Base-by-base conservation (phyloP, 2,797 vertebrate species). In the Erithacus rubecula region DNA sequence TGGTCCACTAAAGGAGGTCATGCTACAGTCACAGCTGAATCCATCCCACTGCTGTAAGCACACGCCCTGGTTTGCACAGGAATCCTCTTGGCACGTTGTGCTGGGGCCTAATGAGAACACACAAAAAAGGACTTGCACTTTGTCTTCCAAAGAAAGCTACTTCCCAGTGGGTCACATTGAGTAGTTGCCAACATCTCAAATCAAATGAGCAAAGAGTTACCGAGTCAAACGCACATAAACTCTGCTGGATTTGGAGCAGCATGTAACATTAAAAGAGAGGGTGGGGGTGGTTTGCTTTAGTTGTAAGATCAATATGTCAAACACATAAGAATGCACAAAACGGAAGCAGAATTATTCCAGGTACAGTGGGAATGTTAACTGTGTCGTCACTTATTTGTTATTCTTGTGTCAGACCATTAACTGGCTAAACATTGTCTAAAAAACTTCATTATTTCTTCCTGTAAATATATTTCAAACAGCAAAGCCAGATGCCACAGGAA, bases 41-140 rank as follows among this genome's bases (percentile, higher is more conserved):
- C 99, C 99, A 69, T 99, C 99, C 99, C 99, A 99, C 94, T 99
- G 99, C 97, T 99, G 99, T 6, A 99, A 97, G 97, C 99, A 99
- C 92, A 99, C 99, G 0, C 99, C 99, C 96, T 99, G 99, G 97
- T 99, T 99, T 46, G 99, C 99, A 79, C 99, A 99, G 0, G 99
- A 99, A 95, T 99, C 99, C 95, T 99, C 99, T 93, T 99, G 99
- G 96, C 99, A 99, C 1, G 99, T 99, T 3, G 99, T 99, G 97
- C 99, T 99, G 76, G 99, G 99, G 55, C 99, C 99, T 99, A 95
- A 65, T 92, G 85, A 94, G 70, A 96, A 97, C 93, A 97, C 60
- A 93, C 71, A 94, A 68, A 90, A 89, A 67, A 95, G 37, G 76
- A 93, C 90, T 96, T 93, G 96, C 94, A 89, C 92, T 96, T 96